Evolutionary conservation across 2,888 invertebrate genomes (phyloP).

Genomic region (Rotaria socialis): DNA sequence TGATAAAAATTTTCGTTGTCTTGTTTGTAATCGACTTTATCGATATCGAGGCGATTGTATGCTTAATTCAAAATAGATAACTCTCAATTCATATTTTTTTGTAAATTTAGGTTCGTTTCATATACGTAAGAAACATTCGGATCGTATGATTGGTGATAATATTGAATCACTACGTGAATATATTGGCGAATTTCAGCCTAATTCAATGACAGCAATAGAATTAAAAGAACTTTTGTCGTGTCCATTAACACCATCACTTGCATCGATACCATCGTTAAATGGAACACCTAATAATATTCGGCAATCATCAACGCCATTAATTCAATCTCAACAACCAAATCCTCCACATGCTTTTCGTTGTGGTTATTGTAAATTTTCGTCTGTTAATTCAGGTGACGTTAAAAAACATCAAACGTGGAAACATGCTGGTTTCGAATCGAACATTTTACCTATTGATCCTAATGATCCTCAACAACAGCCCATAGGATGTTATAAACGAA

Average conservation of each 20-base stretch:
- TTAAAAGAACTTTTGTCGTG: conserved; percentile 5
- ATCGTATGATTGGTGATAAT: background rate
- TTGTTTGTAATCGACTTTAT: conserved; percentile 44
- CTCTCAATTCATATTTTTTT: background rate
- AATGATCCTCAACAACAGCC: background rate
- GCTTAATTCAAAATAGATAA: background rate
- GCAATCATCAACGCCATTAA: background rate
- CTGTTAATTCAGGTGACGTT: conserved; percentile 45
- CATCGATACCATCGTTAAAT: background rate
- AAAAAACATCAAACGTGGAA: conserved; percentile 46
- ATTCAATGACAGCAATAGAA: background rate
- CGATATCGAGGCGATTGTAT: conserved; percentile 45
- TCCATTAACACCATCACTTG: conserved; percentile 16
- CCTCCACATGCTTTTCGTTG: conserved; percentile 32
- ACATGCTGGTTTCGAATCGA: conserved; percentile 34
- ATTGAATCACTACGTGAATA: conserved; percentile 12
- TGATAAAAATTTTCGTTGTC: conserved; percentile 44
- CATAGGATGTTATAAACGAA: background rate
- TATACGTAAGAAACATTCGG: conserved; percentile 29
- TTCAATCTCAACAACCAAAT: background rate
- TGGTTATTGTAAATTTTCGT: conserved; percentile 44
- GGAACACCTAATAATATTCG: background rate
- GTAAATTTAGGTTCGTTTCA: conserved; percentile 32
- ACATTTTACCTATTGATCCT: background rate
- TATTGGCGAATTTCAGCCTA: conserved; percentile 20